A percentile compares a stretch with the other conserved stretches of the same genome.
These are phyloP conservation scores for Acanthurus lineatus DNA, from an alignment of 2,797 vertebrate genomes.

Conservation along the genomic window DNA sequence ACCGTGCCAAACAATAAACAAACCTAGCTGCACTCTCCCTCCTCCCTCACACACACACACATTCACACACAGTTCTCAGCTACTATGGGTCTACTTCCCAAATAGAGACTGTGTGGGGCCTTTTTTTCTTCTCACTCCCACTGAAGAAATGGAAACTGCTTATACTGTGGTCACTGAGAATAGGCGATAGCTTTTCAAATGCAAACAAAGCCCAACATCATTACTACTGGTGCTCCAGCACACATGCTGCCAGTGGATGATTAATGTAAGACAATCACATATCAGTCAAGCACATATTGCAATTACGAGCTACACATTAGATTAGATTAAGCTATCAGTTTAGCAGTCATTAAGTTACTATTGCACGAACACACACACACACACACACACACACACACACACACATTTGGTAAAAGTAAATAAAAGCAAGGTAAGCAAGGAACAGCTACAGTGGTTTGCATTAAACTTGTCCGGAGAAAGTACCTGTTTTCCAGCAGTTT, in stretches of 20 bases:
- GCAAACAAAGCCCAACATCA: conserved; percentile 36
- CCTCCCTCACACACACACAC: not conserved
- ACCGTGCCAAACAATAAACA: conserved; percentile 46
- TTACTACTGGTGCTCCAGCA: conserved; percentile 21
- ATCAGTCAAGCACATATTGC: conserved; percentile 41
- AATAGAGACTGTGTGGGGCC: conserved; percentile 60
- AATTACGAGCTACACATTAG: conserved; percentile 30
- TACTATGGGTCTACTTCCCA: conserved; percentile 40
- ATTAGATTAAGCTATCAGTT: conserved; percentile 5
- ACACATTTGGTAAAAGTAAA: conserved; percentile 17
- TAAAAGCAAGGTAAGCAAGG: not conserved
- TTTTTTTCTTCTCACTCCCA: conserved; percentile 46
- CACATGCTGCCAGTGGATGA: conserved; percentile 36
- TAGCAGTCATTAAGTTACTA: no score
- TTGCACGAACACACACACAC: no score
- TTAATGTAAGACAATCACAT: conserved; percentile 33
- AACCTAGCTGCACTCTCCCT: conserved; percentile 45
- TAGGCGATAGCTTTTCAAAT: conserved; percentile 55
- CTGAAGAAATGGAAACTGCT: conserved; percentile 51
- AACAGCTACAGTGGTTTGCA: not conserved
- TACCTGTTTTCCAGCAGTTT: conserved; percentile 30
- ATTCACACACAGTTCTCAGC: conserved; percentile 14
- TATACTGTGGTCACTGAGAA: conserved; percentile 56
- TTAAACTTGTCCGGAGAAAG: conserved; percentile 33
- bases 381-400: not conserved